A percentile compares a stretch with the other conserved stretches of the same genome.
phyloP scores from a whole-genome alignment of 2,113 vertebrate genomes.

The Microtus pennsylvanicus region DNA sequence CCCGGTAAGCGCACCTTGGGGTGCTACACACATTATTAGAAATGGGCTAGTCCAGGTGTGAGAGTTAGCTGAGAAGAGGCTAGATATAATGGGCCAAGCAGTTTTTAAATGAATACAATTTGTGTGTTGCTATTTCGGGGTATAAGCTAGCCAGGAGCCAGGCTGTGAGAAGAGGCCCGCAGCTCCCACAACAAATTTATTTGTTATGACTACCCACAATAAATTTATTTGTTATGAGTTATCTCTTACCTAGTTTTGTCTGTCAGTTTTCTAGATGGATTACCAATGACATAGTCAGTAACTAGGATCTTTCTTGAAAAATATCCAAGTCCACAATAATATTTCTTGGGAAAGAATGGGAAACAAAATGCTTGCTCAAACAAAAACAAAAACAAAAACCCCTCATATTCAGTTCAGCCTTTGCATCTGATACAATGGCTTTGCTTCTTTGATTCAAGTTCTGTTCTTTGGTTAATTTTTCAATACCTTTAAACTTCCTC shows the following conservation, averaged over 20 bases:
- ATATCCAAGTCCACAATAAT: not conserved
- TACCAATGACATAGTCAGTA: not conserved
- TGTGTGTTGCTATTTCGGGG: too few species aligned
- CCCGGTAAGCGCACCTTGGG: too few species aligned
- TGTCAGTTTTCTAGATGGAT: not conserved
- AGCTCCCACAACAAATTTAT: too few species aligned
- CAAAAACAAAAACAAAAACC: not conserved
- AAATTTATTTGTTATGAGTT: not conserved
- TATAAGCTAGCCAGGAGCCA: too few species aligned
- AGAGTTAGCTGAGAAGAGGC: too few species aligned
- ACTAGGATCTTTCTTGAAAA: not conserved
- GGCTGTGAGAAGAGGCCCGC: too few species aligned
- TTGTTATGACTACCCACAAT: not conserved
- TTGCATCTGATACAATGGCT: not conserved
- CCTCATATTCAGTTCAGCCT: not conserved
- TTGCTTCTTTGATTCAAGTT: not conserved
- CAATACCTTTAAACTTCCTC: not conserved
- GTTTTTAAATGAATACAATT: too few species aligned
- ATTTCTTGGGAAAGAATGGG: not conserved
- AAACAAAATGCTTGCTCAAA: conserved; percentile 10
- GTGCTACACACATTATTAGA: too few species aligned
- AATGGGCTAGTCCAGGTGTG: too few species aligned
- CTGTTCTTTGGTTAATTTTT: not conserved
- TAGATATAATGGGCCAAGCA: too few species aligned
- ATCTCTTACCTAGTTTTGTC: not conserved